Evolutionary conservation across 2,797 vertebrate genomes (phyloP), one percentile per base, ranked within the genome.

Genomic region (Ciconia nigra): DNA sequence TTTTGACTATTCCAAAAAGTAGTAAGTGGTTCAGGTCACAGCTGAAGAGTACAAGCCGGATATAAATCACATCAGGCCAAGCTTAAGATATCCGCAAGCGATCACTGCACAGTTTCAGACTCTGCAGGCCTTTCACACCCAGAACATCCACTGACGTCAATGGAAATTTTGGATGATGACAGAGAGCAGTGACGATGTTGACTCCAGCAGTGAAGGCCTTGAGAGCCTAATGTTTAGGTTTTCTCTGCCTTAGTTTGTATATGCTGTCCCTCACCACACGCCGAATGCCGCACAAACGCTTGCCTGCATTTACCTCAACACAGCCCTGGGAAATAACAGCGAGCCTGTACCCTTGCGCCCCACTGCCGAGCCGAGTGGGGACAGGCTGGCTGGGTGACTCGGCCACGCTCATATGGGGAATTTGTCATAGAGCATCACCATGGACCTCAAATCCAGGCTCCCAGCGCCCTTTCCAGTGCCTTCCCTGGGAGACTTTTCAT

Each of bases 161-260:
- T 93, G 94, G 97, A 96, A 97, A 96, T 92, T 96, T 93, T 89
- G 89, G 76, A 26, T 95, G 94, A 78, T 96, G 95, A 97, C 63
- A 16, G 79, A 96, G 96, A 91, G 69, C 93, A 93, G 94, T 85
- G 93, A 81, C 8, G 65, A 83, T 89, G 89, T 76, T 91, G 81
- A 96, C 92, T 94, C 96, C 4, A 3, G 96, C 93, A 95, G 88
- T 87, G 78, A 86, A 85, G 95, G 84, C 86, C 72, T 71, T 55
- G 84, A 94, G 95, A 96, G 90, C 80, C 76, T 61, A 62, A 67
- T 96, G 93, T 96, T 97, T 96, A 86, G 76, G 84, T 96, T 96
- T 97, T 72, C 94, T 83, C 83, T 96, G 92, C 42, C 79, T 89
- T 42, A 52, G 92, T 97, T 97, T 96, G 95, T 93, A 9, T 94